Percentiles rank a stretch among this genome's conserved stretches.
These are phyloP conservation scores for Tokudaia tokunoshimensis DNA, from an alignment of 2,797 vertebrate species.

Conservation along the genomic window DNA sequence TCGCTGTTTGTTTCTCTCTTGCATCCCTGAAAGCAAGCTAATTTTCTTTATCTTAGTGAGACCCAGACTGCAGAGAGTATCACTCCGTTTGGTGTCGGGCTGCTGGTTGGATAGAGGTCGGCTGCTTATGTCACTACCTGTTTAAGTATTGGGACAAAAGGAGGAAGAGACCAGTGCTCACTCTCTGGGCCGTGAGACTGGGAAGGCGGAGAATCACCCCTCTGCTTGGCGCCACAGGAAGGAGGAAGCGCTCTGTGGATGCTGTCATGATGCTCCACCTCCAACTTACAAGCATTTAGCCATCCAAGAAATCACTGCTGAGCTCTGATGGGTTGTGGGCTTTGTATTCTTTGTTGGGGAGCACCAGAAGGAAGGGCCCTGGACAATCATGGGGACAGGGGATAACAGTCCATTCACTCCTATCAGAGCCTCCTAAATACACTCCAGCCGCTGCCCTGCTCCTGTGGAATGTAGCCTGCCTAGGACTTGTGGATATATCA, in stretches of 20 bases:
- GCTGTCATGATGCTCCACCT: background rate
- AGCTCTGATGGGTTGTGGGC: background rate
- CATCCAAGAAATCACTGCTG: background rate
- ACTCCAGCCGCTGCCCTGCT: background rate
- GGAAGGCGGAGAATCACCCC: background rate
- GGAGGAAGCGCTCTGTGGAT: background rate
- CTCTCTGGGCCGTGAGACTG: conserved; percentile 24
- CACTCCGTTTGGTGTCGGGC: conserved; percentile 23
- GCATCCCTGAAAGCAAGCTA: background rate
- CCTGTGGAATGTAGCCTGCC: background rate
- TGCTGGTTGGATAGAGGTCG: background rate
- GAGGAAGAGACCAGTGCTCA: background rate
- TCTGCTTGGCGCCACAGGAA: background rate
- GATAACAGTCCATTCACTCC: background rate
- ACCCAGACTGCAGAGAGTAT: background rate
- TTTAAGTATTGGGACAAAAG: conserved; percentile 58
- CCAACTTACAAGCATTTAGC: background rate
- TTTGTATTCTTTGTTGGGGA: background rate
- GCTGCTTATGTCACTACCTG: background rate
- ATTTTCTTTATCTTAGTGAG: conserved; percentile 54
- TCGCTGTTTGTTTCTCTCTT: background rate
- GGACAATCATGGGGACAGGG: background rate
- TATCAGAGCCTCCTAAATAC: background rate
- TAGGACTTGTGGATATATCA: background rate
- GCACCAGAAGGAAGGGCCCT: background rate